These are phyloP conservation scores for Dufourea novaeangliae DNA, from an alignment of 1,140 invertebrate species.

Conservation along the genomic window DNA sequence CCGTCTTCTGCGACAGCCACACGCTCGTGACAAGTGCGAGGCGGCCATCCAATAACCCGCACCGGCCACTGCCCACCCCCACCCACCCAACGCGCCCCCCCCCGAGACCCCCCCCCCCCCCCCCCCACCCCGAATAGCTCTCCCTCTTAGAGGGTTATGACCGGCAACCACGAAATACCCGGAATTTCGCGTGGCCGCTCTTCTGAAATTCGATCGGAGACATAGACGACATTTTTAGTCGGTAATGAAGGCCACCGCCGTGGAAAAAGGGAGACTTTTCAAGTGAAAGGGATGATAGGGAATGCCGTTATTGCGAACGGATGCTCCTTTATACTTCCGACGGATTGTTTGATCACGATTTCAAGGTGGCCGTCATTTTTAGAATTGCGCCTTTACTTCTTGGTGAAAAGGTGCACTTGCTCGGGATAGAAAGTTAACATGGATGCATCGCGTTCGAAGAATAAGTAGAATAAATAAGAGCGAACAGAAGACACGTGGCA, in stretches of 20 bases:
- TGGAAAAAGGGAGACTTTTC: not conserved
- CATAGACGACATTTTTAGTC: slow-evolving; percentile 16
- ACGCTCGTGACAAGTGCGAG: slow-evolving; percentile 76
- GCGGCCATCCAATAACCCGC: slow-evolving; percentile 78
- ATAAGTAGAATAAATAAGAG: no score
- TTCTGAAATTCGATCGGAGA: slow-evolving; percentile 45
- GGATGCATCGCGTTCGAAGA: no score
- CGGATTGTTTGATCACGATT: slow-evolving; percentile 18
- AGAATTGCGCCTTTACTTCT: no score
- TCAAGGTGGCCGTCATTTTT: no score
- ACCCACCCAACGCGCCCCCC: slow-evolving; percentile 21
- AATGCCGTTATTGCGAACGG: slow-evolving; percentile 33
- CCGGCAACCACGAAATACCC: slow-evolving; percentile 33
- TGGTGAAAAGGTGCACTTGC: no score
- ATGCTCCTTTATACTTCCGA: not conserved
- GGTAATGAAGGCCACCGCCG: slow-evolving; percentile 26
- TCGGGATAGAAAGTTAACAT: no score
- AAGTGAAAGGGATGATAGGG: slow-evolving; percentile 7
- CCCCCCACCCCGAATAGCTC: slow-evolving; percentile 20
- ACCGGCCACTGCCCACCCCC: slow-evolving; percentile 71
- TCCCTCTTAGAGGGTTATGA: slow-evolving; percentile 38
- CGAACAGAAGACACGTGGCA: no score
- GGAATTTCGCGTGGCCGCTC: slow-evolving; percentile 42
- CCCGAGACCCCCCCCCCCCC: slow-evolving; percentile 6
- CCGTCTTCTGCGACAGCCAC: slow-evolving; percentile 64